phyloP scores from a whole-genome alignment of 2,888 invertebrate species.

The Drosophila paracracens region DNA sequence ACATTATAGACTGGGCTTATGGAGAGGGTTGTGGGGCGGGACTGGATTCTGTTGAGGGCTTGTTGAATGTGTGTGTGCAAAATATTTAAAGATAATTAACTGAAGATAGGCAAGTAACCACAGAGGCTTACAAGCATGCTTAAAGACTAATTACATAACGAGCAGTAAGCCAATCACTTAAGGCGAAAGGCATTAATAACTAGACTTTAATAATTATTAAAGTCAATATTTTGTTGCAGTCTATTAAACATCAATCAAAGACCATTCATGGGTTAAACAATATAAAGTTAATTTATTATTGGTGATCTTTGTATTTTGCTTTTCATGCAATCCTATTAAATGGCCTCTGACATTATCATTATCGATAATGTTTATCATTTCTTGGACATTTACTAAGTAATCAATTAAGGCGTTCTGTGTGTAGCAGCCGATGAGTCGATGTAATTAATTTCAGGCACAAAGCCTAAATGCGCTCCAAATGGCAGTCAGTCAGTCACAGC shows the following conservation, averaged over 20 bases:
- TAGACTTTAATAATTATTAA: background rate
- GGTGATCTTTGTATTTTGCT: background rate
- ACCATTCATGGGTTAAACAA: background rate
- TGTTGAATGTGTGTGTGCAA: slow-evolving; percentile 37
- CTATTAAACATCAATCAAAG: background rate
- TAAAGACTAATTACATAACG: slow-evolving; percentile 13
- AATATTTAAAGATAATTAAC: slow-evolving; percentile 73
- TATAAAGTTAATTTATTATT: background rate
- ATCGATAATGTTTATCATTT: slow-evolving; percentile 16
- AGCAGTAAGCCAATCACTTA: background rate
- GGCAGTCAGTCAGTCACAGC: slow-evolving; percentile 23
- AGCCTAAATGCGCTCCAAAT: slow-evolving; percentile 41
- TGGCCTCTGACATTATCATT: background rate
- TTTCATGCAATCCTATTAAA: background rate
- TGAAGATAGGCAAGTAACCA: slow-evolving; percentile 23
- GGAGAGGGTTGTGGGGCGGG: background rate
- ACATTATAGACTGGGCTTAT: background rate
- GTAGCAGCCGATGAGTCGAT: slow-evolving; percentile 56
- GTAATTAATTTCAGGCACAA: slow-evolving; percentile 69
- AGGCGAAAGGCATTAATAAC: background rate
- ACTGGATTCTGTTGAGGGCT: background rate
- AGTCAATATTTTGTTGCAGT: background rate
- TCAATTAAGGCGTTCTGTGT: slow-evolving; percentile 56
- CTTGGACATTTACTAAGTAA: slow-evolving; percentile 26
- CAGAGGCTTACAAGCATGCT: slow-evolving; percentile 14